phyloP scores from a whole-genome alignment of 2,888 invertebrate genomes.

The Hoplodrina ambigua region DNA sequence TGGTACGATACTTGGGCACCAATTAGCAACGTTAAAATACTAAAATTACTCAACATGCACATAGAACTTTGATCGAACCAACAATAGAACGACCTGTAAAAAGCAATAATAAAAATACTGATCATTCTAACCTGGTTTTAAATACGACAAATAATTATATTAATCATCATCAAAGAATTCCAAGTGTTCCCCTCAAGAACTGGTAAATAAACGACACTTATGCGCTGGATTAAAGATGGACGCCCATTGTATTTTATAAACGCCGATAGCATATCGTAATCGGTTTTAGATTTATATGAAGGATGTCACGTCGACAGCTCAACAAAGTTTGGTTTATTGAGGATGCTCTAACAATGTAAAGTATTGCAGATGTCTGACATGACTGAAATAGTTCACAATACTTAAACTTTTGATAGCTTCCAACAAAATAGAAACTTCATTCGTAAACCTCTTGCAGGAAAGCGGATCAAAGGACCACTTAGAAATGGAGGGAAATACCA shows the following conservation, averaged over 20 bases:
- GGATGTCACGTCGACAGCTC: slow-evolving; percentile 48
- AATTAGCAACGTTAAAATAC: slow-evolving; percentile 2
- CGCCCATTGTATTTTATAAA: slow-evolving; percentile 32
- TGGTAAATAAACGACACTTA: slow-evolving; percentile 4
- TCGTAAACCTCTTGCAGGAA: not conserved
- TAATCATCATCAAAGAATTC: slow-evolving; percentile 10
- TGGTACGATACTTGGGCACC: not conserved
- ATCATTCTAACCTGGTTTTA: not conserved
- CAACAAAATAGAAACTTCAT: not conserved
- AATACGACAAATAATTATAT: slow-evolving; percentile 6
- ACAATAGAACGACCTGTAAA: not conserved
- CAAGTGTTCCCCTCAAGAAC: slow-evolving; percentile 6
- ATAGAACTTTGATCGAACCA: not conserved
- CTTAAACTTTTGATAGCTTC: slow-evolving; percentile 2
- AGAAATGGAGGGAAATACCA: not conserved
- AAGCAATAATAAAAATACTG: not conserved
- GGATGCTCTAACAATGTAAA: slow-evolving; percentile 33
- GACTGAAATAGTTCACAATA: slow-evolving; percentile 19
- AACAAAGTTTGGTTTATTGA: slow-evolving; percentile 39
- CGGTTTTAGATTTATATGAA: slow-evolving; percentile 29
- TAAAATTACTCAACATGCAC: not conserved
- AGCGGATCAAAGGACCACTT: slow-evolving; percentile 11
- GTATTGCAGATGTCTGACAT: slow-evolving; percentile 22
- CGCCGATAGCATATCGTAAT: slow-evolving; percentile 54
- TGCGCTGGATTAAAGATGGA: slow-evolving; percentile 20